A percentile compares a stretch with the other conserved stretches of the same genome.
phyloP scores from a whole-genome alignment of 2,797 vertebrate species.

The Muscicapa comitata region DNA sequence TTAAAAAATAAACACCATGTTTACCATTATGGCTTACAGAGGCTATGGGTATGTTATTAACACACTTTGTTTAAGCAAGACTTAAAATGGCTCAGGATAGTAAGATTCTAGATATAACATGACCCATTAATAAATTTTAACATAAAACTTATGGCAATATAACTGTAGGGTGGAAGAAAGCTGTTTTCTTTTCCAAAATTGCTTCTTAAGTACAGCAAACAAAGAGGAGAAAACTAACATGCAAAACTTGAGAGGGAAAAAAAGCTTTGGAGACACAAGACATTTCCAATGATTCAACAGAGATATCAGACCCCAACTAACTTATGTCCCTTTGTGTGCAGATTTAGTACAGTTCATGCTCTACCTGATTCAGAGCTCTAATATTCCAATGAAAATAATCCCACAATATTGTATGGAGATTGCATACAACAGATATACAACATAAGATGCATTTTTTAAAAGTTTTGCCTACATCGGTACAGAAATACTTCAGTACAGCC shows the following conservation, averaged over 20 bases:
- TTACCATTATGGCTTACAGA: background rate
- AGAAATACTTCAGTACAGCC: background rate
- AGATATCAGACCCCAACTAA: background rate
- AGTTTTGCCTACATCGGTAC: background rate
- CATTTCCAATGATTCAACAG: background rate
- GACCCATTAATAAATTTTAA: background rate
- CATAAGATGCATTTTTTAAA: background rate
- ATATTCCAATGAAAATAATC: background rate
- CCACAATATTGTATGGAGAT: background rate
- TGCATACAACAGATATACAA: background rate
- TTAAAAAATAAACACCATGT: background rate
- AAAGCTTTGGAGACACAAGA: background rate
- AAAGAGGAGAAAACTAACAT: background rate
- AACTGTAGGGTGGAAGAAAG: background rate
- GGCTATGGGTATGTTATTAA: background rate
- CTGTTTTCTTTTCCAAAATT: background rate
- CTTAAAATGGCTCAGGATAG: background rate
- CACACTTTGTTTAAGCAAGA: background rate
- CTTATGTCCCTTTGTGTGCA: background rate
- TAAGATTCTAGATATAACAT: background rate
- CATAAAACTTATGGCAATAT: background rate
- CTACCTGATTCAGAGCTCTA: background rate
- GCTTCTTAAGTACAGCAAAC: background rate
- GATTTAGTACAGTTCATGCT: background rate
- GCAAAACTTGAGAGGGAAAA: background rate